These are phyloP conservation scores for Ophonus ardosiacus DNA, from an alignment of 2,888 invertebrate species.

Conservation along the genomic window DNA sequence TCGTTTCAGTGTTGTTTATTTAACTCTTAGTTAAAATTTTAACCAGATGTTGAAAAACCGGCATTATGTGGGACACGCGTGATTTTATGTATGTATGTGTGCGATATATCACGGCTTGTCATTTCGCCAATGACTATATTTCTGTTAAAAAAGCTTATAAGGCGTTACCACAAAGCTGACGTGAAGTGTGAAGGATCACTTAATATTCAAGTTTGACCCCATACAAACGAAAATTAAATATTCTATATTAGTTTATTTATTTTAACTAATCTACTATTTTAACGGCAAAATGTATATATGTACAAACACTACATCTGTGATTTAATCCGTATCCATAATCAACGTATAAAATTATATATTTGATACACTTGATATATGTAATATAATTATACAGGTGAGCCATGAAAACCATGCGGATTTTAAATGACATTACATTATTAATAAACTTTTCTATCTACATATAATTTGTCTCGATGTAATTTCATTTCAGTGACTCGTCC, in stretches of 20 bases:
- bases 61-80: no score
- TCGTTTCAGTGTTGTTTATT: no score
- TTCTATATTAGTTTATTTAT: conserved; percentile 56
- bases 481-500: neutral
- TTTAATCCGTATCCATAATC: conserved; percentile 48
- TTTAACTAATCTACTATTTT: conserved; percentile 45
- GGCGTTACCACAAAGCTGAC: no score
- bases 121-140: neutral
- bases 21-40: no score
- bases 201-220: no score
- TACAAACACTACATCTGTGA: conserved; percentile 53
- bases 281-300: conserved; percentile 52
- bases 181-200: no score
- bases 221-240: neutral
- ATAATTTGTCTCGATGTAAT: neutral
- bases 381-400: neutral
- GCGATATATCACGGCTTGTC: no score
- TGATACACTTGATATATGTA: conserved; percentile 37
- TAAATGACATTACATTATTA: neutral
- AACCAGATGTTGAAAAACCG: no score
- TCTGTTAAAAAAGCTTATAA: no score
- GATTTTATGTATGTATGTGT: no score
- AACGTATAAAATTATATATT: conserved; percentile 53
- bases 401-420: neutral
- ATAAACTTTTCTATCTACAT: neutral